phyloP scores from a whole-genome alignment of 1,140 invertebrate species.

The Melitaea cinxia region DNA sequence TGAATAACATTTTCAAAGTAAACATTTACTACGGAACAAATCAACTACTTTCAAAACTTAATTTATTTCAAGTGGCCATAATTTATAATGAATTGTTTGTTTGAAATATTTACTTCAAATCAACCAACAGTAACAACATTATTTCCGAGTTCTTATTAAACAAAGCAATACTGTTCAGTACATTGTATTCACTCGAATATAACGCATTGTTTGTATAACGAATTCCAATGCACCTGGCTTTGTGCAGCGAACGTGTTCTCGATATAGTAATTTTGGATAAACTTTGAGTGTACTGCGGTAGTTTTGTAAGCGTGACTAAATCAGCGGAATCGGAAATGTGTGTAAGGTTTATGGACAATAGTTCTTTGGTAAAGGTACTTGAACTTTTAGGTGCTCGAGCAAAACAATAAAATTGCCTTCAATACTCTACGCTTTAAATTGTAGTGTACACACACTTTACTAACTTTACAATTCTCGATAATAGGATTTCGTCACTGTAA shows the following conservation, averaged over 20 bases:
- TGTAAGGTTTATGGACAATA: conserved; percentile 44
- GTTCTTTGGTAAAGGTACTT: conserved; percentile 50
- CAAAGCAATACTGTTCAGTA: conserved; percentile 41
- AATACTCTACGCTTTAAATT: neutral
- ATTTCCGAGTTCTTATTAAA: conserved; percentile 41
- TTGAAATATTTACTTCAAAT: conserved; percentile 27
- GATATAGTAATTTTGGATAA: conserved; percentile 37
- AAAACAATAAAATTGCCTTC: conserved; percentile 13
- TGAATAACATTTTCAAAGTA: neutral
- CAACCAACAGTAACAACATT: conserved; percentile 46
- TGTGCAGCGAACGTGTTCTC: conserved; percentile 42
- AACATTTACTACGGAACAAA: conserved; percentile 2
- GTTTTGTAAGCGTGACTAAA: conserved; percentile 50
- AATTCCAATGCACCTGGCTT: conserved; percentile 57
- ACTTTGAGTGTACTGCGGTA: conserved; percentile 47
- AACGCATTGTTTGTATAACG: conserved; percentile 59
- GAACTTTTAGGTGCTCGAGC: conserved; percentile 43
- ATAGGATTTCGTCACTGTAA: neutral
- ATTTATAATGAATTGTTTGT: conserved; percentile 5
- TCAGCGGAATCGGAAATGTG: conserved; percentile 51
- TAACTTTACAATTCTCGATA: neutral
- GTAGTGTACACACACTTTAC: neutral
- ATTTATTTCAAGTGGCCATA: conserved; percentile 8
- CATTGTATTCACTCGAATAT: conserved; percentile 36
- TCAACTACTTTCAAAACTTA: conserved; percentile 5